Base-by-base conservation (phyloP, 2,888 invertebrate species). In the Drosophila fulvimacula region DNA sequence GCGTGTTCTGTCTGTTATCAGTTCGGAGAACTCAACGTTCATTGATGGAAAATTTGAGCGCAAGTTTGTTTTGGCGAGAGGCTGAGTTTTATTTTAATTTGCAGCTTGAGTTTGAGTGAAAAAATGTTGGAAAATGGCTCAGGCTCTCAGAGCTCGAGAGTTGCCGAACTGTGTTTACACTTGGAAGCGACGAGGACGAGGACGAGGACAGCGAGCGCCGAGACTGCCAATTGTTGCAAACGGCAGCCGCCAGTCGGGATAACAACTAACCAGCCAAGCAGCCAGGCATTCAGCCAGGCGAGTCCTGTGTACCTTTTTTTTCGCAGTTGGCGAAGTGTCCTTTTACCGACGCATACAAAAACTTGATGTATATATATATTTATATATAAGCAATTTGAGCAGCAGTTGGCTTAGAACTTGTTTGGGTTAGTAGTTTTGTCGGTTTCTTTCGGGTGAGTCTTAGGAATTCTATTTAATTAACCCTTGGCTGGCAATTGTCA, bases 211-310 rank as follows among this genome's bases (percentile, higher is more conserved):
- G 60, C 62, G 44, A 69, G 30, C 32, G 56, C 48, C 48, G 76
- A 73, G 79, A 89, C 89, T 88, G 87, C 89, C 89, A 90, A 90
- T 90, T 90, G 89, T 89, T 89, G 90, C 89, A 87, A 89, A 66
- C 83, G 49, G 64, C 71, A 62, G 59, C 53, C 66, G 62, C 53
- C 70, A 61, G 70, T 60, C 67, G 56, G 62, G 53, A 27, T 49
- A 68, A 52, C 72, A 71, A 36, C 58, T 65, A 65, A 44, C 51
- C 71, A 68, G 66, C 32, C 39, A 17, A 11, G 39, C 59, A 32
- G 41, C 5, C 55, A 55, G 21, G 5, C 52, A n/a, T n/a, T n/a
- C n/a, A 27, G 52, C 39, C 41, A 55, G 41, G 30, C 55, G 59
- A 64, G 42, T 61, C 38, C 44, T 77, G 80, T 79, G 72, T 61